phyloP scores from a whole-genome alignment of 2,888 invertebrate species.

The Limnephilus auricula region DNA sequence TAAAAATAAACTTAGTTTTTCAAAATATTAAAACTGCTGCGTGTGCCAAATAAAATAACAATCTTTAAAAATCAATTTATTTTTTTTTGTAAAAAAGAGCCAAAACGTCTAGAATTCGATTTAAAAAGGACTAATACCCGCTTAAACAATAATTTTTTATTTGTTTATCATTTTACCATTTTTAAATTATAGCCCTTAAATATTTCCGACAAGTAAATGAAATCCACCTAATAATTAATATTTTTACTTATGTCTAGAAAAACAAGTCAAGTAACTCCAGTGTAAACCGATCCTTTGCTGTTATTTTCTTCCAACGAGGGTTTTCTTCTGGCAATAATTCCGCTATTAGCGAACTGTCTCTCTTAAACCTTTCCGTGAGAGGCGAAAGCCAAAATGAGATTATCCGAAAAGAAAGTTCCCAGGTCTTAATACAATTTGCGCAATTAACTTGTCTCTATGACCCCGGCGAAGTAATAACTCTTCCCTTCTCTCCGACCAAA shows the following conservation, averaged over 20 bases:
- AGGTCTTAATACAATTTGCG: conserved; percentile 41
- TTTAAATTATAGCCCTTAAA: background rate
- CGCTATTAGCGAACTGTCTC: background rate
- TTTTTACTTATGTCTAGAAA: background rate
- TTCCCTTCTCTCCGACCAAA: background rate
- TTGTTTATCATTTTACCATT: background rate
- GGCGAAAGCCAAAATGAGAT: conserved; percentile 29
- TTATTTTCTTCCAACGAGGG: background rate
- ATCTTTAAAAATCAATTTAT: no score
- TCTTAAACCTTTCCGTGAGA: conserved; percentile 9
- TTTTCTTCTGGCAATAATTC: background rate
- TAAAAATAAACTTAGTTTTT: no score
- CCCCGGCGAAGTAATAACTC: background rate
- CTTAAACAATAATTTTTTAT: no score
- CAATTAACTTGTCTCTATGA: conserved; percentile 31
- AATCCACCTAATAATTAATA: background rate
- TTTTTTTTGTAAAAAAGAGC: no score
- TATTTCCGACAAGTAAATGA: background rate
- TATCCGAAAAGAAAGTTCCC: conserved; percentile 34
- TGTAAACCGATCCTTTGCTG: background rate
- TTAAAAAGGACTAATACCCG: no score
- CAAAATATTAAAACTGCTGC: no score
- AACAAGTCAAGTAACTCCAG: background rate
- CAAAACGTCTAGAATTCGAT: no score
- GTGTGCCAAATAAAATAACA: no score